Evolutionary conservation across 2,888 invertebrate species (phyloP), one percentile per base, ranked within the genome.

Genomic region (Icerya purchasi): DNA sequence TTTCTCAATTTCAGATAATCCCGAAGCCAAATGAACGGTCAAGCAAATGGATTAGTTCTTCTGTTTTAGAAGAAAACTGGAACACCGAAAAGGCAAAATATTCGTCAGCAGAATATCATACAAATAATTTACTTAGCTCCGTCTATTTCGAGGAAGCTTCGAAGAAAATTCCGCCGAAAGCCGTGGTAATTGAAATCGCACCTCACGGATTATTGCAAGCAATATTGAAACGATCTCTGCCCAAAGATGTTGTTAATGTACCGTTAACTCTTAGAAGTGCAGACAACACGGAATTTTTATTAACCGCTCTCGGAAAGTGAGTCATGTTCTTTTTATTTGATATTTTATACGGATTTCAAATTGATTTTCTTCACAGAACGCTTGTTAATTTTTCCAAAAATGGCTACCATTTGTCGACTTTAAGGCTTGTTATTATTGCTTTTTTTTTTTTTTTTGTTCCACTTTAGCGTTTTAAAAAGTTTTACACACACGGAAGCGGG

Each of bases 71-170:
- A 66, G 69, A 72, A 1, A 73, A 81, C 56, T 90, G 89, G 90
- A 78, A 79, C 53, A 76, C 79, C 1, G 71, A 79, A 0, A 75
- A 78, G 36, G 80, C 82, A 0, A 73, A 77, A 63, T 69, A 77
- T 2, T 84, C 82, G 1, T 89, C 89, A 0, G 85, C 92, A 1
- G 88, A 88, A 65, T 94, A 94, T 70, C 88, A 89, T 68, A 84
- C 84, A 1, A 89, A 89, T 69, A 92, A 90, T 69, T 73, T 89
- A 22, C 71, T 86, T 69, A 86, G 76, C 75, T 68, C 72, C 63
- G 71, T 76, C 58, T 66, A 80, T 70, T 66, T 81, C 74, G 79
- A 81, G 66, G 83, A 83, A 68, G 79, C 78, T 0, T 72, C 80
- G 57, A 70, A 72, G 54, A 72, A 78, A 64, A 71, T 84, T 20